These are phyloP conservation scores for Candoia aspera DNA, from an alignment of 2,113 vertebrate genomes.

Conservation along the genomic window DNA sequence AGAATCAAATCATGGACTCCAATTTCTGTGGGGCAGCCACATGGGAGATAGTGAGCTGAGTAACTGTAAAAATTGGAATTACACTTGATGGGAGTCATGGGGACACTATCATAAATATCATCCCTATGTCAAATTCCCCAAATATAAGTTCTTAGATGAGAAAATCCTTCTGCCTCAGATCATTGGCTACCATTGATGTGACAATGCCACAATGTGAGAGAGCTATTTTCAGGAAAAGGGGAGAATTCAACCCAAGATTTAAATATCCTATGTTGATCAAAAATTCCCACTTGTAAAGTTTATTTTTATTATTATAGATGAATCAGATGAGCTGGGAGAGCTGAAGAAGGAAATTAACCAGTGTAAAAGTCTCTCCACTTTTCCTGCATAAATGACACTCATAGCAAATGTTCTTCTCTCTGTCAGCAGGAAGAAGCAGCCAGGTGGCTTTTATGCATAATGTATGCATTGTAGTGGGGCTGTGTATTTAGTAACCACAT, in stretches of 20 bases:
- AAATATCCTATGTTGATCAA: not conserved
- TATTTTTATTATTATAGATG: not conserved
- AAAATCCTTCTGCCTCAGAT: not conserved
- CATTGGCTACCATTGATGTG: not conserved
- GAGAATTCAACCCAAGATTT: too few relatives aligned
- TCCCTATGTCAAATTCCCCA: not conserved
- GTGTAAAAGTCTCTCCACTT: slow-evolving; percentile 3
- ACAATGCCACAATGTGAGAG: not conserved
- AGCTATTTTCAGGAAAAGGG: not conserved
- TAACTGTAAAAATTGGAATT: not conserved
- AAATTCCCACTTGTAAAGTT: not conserved
- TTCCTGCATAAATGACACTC: slow-evolving; percentile 29
- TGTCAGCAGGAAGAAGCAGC: slow-evolving; percentile 32
- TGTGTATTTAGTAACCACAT: slow-evolving; percentile 19
- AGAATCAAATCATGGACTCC: not conserved
- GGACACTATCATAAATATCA: not conserved
- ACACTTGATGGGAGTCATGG: not conserved
- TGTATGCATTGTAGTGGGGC: not conserved
- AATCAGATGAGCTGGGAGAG: not conserved
- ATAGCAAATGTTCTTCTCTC: slow-evolving; percentile 37
- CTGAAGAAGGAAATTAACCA: not conserved
- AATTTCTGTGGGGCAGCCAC: not conserved
- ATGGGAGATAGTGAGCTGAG: not conserved
- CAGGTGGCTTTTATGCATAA: slow-evolving; percentile 43
- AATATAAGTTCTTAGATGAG: not conserved